Percentiles rank a stretch among this genome's conserved stretches.
These are phyloP conservation scores for Ptychochromis oligacanthus DNA, from an alignment of 2,113 vertebrate genomes.

Conservation along the genomic window DNA sequence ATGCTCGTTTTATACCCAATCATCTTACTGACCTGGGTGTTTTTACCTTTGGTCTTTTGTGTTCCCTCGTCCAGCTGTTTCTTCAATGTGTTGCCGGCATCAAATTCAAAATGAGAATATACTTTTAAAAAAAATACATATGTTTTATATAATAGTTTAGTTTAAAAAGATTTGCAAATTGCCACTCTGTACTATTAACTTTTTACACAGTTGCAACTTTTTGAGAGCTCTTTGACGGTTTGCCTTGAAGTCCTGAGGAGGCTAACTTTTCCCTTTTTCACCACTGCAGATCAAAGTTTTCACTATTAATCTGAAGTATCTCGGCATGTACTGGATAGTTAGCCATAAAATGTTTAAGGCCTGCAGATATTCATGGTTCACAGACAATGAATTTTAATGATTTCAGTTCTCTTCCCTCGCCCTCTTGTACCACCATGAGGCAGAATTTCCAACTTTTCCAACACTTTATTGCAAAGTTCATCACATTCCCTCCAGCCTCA, in stretches of 20 bases:
- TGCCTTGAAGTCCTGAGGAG: not conserved
- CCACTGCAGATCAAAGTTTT: not conserved
- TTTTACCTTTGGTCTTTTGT: no score
- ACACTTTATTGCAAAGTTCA: not conserved
- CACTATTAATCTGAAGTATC: not conserved
- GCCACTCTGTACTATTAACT: no score
- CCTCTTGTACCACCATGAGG: not conserved
- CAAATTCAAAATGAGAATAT: no score
- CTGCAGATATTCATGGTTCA: not conserved
- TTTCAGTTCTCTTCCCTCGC: not conserved
- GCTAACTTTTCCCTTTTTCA: not conserved
- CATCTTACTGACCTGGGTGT: no score
- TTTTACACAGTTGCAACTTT: not conserved
- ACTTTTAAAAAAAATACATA: no score
- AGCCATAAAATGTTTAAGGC: not conserved
- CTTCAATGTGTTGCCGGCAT: no score
- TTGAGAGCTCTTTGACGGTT: fast-evolving
- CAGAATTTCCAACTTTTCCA: not conserved
- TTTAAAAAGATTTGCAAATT: no score
- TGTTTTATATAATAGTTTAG: no score
- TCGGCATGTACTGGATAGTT: not conserved
- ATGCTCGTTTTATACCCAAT: not conserved
- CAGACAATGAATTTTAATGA: not conserved
- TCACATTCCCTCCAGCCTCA: not conserved
- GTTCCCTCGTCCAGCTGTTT: no score